Conservation (phyloP, 2,797 vertebrate genomes). For the Mycteria americana region DNA sequence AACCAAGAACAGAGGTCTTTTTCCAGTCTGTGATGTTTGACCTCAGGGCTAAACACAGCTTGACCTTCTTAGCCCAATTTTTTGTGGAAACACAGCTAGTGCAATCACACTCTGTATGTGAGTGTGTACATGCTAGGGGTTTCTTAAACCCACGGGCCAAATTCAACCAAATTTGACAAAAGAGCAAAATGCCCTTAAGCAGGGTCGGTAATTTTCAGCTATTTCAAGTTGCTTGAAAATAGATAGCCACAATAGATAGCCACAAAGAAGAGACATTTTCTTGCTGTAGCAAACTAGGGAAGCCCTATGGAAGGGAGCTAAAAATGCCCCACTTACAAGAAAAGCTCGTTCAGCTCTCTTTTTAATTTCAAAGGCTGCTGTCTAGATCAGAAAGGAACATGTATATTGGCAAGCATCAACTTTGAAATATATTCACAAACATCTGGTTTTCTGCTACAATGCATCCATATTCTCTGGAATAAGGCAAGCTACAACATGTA, state of each 20-base stretch:
- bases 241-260: not conserved
- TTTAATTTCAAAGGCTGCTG: not conserved
- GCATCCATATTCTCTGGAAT: not conserved
- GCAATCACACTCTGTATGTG: not conserved
- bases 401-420: not conserved
- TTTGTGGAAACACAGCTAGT: not conserved
- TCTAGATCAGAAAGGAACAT: not conserved
- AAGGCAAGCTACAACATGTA: not conserved
- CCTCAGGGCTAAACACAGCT: not conserved
- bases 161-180: not conserved
- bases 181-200: not conserved
- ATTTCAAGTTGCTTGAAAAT: not conserved
- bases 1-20: not conserved
- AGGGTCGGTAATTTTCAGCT: not conserved
- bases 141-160: not conserved
- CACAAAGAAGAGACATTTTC: not conserved
- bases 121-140: accelerated
- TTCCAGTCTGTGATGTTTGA: not conserved
- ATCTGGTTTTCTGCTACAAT: not conserved
- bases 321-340: not conserved
- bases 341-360: not conserved
- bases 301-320: not conserved
- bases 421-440: not conserved
- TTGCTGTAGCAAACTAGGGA: not conserved
- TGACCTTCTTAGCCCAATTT: not conserved